Evolutionary conservation across 2,113 vertebrate species (phyloP).

Genomic region (Archocentrus centrarchus): DNA sequence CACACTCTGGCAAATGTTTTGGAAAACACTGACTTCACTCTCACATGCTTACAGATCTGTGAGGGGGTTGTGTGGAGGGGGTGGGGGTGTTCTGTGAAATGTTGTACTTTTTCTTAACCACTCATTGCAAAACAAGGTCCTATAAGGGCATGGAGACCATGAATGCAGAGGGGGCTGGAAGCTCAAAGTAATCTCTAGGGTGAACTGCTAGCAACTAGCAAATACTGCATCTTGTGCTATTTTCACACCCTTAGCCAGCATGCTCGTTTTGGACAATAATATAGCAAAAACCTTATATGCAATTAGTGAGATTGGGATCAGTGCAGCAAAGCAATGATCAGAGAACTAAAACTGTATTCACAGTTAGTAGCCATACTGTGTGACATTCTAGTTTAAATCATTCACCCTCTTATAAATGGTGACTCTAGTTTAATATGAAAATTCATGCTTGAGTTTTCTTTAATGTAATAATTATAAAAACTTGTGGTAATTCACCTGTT

Average conservation of each 20-base stretch:
- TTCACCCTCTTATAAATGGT: neutral
- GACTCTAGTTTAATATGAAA: neutral
- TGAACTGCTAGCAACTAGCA: constrained; percentile 23
- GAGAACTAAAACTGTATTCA: neutral
- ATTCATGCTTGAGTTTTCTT: neutral
- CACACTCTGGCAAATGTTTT: constrained; percentile 61
- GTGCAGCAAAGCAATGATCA: neutral
- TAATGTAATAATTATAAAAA: neutral
- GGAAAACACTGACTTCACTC: constrained; percentile 81
- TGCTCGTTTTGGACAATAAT: constrained; percentile 4
- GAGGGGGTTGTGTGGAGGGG: constrained; percentile 35
- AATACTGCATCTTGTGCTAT: constrained; percentile 22
- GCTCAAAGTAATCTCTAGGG: constrained; percentile 26
- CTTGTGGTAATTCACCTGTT: neutral
- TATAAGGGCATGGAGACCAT: constrained; percentile 71
- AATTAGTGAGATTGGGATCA: neutral
- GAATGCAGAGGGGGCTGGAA: constrained; percentile 35
- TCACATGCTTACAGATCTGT: constrained; percentile 71
- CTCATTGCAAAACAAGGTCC: constrained; percentile 75
- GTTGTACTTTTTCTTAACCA: constrained; percentile 71
- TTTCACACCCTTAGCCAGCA: neutral
- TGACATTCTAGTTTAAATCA: neutral
- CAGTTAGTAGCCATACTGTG: constrained; percentile 1
- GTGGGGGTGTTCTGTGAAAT: constrained; percentile 72
- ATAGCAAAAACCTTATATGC: constrained; percentile 11